Percentiles rank a stretch among this genome's conserved stretches.
Evolutionary conservation across 2,113 vertebrate species (phyloP).

Genomic region (Bungarus multicinctus): DNA sequence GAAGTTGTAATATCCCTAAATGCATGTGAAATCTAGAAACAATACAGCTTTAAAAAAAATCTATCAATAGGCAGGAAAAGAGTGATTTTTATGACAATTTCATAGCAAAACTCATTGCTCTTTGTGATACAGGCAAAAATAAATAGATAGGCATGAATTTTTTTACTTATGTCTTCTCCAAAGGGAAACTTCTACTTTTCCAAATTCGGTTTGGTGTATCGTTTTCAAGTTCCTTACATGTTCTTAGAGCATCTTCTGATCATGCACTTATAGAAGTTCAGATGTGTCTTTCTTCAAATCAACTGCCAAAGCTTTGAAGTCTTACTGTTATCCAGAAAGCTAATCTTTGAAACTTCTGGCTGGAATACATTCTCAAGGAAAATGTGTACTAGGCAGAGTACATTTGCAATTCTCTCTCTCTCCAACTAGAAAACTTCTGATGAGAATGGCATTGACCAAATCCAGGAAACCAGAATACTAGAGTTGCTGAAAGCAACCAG

Average conservation of each 20-base stretch:
- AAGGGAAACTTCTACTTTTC: slow-evolving; percentile 52
- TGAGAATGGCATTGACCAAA: slow-evolving; percentile 66
- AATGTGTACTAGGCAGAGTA: slow-evolving; percentile 67
- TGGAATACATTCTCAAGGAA: slow-evolving; percentile 53
- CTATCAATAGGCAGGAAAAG: slow-evolving; percentile 2
- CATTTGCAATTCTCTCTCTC: slow-evolving; percentile 71
- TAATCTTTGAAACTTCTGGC: slow-evolving; percentile 56
- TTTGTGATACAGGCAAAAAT: slow-evolving; percentile 19
- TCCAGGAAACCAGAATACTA: slow-evolving; percentile 65
- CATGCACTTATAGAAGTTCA: slow-evolving; percentile 45
- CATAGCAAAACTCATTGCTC: slow-evolving; percentile 1
- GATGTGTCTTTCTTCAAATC: slow-evolving; percentile 34
- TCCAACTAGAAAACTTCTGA: slow-evolving; percentile 69
- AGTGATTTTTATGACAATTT: slow-evolving; percentile 18
- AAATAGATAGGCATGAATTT: neutral
- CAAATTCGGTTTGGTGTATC: slow-evolving; percentile 34
- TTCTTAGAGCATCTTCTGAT: slow-evolving; percentile 24
- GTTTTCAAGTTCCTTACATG: slow-evolving; percentile 28
- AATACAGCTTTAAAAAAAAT: slow-evolving; percentile 18
- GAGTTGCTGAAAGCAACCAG: slow-evolving; percentile 68
- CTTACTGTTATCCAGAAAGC: slow-evolving; percentile 52
- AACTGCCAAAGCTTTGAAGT: slow-evolving; percentile 55
- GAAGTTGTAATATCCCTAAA: slow-evolving; percentile 22
- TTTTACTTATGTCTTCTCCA: slow-evolving; percentile 59
- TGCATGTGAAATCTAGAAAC: slow-evolving; percentile 20